A percentile compares a stretch with the other conserved stretches of the same genome.
phyloP scores from a whole-genome alignment of 2,113 vertebrate genomes.

The Myiozetetes cayanensis region DNA sequence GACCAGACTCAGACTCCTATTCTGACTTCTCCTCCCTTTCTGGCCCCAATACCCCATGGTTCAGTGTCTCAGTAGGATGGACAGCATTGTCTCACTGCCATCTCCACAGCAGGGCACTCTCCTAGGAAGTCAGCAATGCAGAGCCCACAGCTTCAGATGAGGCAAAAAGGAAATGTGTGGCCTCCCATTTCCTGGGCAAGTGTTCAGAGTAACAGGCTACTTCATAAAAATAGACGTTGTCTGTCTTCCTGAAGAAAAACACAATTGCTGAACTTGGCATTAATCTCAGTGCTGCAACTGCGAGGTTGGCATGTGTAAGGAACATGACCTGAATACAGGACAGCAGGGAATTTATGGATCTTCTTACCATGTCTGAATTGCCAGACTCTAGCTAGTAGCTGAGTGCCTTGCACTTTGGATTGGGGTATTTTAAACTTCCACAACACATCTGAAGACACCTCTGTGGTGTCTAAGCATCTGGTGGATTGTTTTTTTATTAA shows the following conservation, averaged over 20 bases:
- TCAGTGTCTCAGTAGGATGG: not conserved
- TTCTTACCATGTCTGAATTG: not conserved
- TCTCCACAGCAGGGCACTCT: not conserved
- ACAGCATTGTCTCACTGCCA: not conserved
- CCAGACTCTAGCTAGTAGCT: not conserved
- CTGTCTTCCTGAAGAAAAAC: not conserved
- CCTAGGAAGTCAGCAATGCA: not conserved
- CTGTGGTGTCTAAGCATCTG: not conserved
- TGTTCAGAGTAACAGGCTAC: not conserved
- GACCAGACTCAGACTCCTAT: not conserved
- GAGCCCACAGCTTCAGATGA: not conserved
- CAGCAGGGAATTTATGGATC: not conserved
- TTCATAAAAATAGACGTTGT: not conserved
- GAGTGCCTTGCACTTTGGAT: not conserved
- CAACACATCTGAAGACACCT: not conserved
- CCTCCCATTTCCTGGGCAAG: not conserved
- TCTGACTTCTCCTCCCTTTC: not conserved
- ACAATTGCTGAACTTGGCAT: not conserved
- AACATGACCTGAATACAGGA: not conserved
- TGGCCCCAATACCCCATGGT: fast-evolving
- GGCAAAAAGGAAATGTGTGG: not conserved
- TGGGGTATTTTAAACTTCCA: not conserved
- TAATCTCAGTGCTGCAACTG: not conserved
- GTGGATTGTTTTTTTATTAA: not conserved
- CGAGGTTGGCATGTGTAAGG: not conserved